Percentiles rank a stretch among this genome's conserved stretches.
Evolutionary conservation across 1,140 invertebrate genomes (phyloP).

Genomic region (Branchinecta lindahli): DNA sequence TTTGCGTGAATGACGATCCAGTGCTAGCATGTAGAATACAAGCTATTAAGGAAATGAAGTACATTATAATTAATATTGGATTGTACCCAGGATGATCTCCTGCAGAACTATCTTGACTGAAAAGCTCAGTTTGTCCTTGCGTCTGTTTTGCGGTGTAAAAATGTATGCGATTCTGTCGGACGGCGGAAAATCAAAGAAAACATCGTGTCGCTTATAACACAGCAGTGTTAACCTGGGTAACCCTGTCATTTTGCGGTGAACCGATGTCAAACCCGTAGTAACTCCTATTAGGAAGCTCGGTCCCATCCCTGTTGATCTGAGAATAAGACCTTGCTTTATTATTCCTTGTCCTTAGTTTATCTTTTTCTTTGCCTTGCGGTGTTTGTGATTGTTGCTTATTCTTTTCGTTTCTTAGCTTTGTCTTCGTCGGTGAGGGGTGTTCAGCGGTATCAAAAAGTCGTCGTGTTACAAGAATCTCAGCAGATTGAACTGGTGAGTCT

Average conservation of each 20-base stretch:
- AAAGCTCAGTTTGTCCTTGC: no score
- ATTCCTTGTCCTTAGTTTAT: background rate
- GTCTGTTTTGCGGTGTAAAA: no score
- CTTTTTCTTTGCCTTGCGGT: constrained; percentile 4
- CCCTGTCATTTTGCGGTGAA: background rate
- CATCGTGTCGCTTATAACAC: no score
- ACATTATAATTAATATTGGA: no score
- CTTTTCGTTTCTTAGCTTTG: background rate
- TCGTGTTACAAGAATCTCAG: constrained; percentile 15
- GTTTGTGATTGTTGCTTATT: constrained; percentile 12
- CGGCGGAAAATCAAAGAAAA: no score
- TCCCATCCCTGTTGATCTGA: background rate
- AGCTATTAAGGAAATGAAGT: no score
- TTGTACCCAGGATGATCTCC: no score
- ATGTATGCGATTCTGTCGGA: no score
- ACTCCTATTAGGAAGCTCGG: no score
- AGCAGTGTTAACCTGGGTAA: background rate
- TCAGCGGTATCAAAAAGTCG: constrained; percentile 7
- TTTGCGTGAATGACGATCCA: no score
- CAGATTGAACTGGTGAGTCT: constrained; percentile 15
- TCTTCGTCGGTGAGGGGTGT: background rate
- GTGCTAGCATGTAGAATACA: no score
- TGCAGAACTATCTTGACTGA: no score
- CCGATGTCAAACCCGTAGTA: background rate
- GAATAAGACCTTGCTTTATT: background rate